Conservation (phyloP, 2,113 vertebrate species). For the Willisornis vidua region DNA sequence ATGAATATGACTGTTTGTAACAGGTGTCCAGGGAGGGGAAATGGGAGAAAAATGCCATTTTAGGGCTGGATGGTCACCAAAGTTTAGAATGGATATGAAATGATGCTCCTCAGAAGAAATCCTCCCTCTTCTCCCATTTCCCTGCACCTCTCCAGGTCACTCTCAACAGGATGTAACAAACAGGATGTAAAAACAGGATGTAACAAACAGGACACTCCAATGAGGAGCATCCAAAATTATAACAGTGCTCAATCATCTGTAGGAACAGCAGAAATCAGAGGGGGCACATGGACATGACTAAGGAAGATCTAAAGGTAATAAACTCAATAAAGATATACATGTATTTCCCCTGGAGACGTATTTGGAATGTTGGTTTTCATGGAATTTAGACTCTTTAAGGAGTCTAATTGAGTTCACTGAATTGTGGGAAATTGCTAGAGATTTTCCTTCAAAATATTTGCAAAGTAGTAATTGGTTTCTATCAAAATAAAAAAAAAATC, state of each 20-base stretch:
- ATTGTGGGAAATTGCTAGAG: neutral
- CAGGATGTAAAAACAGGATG: neutral
- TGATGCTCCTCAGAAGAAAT: neutral
- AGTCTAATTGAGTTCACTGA: neutral
- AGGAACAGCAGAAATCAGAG: neutral
- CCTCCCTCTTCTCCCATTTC: neutral
- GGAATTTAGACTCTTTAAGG: neutral
- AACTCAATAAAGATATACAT: neutral
- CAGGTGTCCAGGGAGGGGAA: neutral
- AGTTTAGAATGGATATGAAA: neutral
- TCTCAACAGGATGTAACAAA: neutral
- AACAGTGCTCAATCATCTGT: neutral
- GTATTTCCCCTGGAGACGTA: neutral
- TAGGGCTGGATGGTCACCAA: neutral
- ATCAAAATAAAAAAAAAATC: neutral
- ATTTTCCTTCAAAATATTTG: constrained; percentile 31
- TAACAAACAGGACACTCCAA: neutral
- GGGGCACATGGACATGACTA: neutral
- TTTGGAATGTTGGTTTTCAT: neutral
- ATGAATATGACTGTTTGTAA: neutral
- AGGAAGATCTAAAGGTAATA: neutral
- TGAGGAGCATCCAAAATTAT: neutral
- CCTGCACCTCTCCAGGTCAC: neutral
- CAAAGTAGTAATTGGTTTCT: neutral
- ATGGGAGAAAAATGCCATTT: neutral